Conservation (phyloP, 2,888 invertebrate genomes). For the Tetragnatha montana region DNA sequence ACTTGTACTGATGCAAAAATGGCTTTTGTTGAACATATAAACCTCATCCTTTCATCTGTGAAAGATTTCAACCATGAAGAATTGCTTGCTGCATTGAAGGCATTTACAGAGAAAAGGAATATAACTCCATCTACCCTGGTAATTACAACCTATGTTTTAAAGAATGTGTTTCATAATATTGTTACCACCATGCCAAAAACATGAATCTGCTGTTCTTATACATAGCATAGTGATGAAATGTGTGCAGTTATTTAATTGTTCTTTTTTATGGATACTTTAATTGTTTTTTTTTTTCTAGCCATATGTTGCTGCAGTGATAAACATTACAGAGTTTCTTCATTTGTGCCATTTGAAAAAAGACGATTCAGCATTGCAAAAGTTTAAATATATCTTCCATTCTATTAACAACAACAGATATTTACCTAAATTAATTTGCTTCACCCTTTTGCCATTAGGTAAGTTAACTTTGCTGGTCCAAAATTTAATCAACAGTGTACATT, state of each 20-base stretch:
- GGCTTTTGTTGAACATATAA: constrained; percentile 14
- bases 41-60: neutral
- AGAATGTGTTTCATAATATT: too few species aligned
- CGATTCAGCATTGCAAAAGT: constrained; percentile 8
- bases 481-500: neutral
- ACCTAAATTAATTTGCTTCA: constrained; percentile 26
- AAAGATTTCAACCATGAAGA: neutral
- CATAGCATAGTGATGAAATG: neutral
- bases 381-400: constrained; percentile 31
- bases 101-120: neutral
- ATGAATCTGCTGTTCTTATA: too few species aligned
- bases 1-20: constrained; percentile 9
- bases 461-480: neutral
- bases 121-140: neutral
- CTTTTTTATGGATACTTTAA: neutral
- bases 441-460: constrained; percentile 52
- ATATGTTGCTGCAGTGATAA: constrained; percentile 32
- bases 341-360: constrained; percentile 5
- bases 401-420: constrained; percentile 13
- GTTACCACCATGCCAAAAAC: too few species aligned
- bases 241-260: neutral
- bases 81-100: constrained; percentile 8
- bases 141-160: neutral
- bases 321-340: constrained; percentile 33
- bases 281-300: constrained; percentile 39